These are phyloP conservation scores for Typhlomys cinereus DNA, from an alignment of 2,113 vertebrate genomes.

Conservation along the genomic window DNA sequence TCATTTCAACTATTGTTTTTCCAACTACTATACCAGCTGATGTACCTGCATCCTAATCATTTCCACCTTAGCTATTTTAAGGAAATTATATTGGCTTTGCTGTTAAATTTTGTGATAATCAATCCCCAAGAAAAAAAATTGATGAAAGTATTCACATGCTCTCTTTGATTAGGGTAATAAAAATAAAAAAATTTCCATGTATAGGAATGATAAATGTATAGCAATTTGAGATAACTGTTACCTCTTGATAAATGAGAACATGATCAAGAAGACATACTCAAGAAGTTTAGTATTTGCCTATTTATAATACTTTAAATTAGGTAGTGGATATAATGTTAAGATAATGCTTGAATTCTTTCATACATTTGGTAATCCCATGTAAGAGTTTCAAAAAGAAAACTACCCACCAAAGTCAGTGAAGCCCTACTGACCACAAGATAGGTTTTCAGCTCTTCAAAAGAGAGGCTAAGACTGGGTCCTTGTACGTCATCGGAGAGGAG, in stretches of 20 bases:
- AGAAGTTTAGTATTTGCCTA: background rate
- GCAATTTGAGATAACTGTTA: background rate
- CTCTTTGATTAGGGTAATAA: background rate
- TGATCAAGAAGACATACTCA: background rate
- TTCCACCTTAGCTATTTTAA: constrained; percentile 12
- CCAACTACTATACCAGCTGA: background rate
- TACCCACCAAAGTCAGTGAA: background rate
- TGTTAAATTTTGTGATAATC: background rate
- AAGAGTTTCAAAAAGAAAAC: constrained; percentile 15
- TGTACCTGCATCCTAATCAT: background rate
- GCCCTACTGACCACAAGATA: background rate
- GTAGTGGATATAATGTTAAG: background rate
- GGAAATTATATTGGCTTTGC: background rate
- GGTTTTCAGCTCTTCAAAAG: constrained; percentile 30
- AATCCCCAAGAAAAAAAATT: background rate
- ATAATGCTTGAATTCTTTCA: background rate
- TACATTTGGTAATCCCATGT: background rate
- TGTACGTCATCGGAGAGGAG: too few species aligned
- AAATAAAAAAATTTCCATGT: background rate
- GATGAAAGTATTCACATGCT: background rate
- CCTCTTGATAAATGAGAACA: background rate
- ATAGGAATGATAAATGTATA: background rate
- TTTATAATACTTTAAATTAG: background rate
- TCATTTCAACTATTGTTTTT: background rate
- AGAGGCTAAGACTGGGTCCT: too few species aligned